Percentiles rank a stretch among this genome's conserved stretches.
These are phyloP conservation scores for Gallinago solitaria DNA, from an alignment of 2,797 vertebrate genomes.

Conservation along the genomic window DNA sequence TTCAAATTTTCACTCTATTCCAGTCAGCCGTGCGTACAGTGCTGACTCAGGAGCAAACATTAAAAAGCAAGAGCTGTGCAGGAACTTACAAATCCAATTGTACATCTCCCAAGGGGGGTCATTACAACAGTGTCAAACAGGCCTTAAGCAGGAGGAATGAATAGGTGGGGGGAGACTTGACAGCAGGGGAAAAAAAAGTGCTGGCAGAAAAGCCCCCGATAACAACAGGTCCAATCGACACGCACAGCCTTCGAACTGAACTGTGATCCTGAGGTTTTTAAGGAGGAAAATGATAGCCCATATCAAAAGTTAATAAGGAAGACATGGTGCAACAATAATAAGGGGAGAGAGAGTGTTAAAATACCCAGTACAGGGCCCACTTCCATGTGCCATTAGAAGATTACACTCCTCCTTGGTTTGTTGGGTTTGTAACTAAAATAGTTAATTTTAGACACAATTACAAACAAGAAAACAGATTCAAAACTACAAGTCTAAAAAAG, in stretches of 20 bases:
- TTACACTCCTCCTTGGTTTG: background rate
- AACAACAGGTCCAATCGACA: background rate
- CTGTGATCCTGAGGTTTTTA: background rate
- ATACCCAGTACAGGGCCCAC: background rate
- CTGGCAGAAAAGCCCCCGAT: background rate
- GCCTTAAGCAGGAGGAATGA: constrained; percentile 4
- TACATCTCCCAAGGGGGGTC: background rate
- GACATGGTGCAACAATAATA: background rate
- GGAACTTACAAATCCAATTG: background rate
- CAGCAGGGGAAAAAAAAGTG: background rate
- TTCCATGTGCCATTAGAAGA: background rate
- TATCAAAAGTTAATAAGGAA: constrained; percentile 12
- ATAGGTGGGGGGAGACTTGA: background rate
- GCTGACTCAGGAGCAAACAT: constrained; percentile 41
- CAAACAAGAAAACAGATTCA: background rate
- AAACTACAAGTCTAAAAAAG: background rate
- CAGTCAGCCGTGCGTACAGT: background rate
- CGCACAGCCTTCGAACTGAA: background rate
- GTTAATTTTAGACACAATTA: constrained; percentile 3
- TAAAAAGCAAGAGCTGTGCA: constrained; percentile 10
- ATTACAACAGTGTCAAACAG: constrained; percentile 35
- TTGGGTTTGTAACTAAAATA: background rate
- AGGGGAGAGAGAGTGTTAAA: background rate
- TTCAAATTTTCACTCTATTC: constrained; percentile 7
- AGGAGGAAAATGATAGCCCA: background rate